A percentile compares a stretch with the other conserved stretches of the same genome.
These are phyloP conservation scores for Amblyjoppa fuscipennis DNA, from an alignment of 2,888 invertebrate species.

Conservation along the genomic window DNA sequence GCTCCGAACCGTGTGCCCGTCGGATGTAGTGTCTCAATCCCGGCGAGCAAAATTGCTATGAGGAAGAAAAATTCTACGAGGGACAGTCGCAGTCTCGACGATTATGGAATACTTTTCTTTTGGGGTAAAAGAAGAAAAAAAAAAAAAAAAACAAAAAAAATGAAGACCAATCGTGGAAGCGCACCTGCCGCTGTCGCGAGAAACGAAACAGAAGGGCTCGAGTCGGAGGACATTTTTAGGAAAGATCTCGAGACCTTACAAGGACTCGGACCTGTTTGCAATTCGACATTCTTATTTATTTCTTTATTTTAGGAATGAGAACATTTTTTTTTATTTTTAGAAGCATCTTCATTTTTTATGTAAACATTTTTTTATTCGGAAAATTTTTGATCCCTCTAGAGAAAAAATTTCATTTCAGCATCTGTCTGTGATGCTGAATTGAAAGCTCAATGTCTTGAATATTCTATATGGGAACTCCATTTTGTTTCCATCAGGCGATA, in stretches of 20 bases:
- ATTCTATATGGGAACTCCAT: no score
- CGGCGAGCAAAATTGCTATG: slow-evolving; percentile 61
- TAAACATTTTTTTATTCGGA: no score
- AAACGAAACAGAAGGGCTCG: background rate
- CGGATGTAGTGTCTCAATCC: slow-evolving; percentile 64
- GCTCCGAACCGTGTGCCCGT: slow-evolving; percentile 46
- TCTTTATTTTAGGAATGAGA: background rate
- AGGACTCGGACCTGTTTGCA: background rate
- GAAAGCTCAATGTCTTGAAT: no score
- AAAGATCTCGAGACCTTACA: background rate
- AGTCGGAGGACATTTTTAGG: background rate
- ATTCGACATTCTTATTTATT: background rate
- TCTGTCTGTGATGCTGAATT: no score
- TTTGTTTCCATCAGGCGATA: no score
- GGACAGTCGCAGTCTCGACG: background rate
- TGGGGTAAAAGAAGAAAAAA: background rate
- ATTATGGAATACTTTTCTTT: slow-evolving; percentile 33
- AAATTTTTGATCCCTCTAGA: no score
- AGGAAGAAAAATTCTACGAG: slow-evolving; percentile 54
- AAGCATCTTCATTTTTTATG: background rate
- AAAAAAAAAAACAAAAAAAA: background rate
- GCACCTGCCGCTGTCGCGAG: background rate
- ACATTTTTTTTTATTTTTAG: background rate
- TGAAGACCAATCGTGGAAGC: background rate
- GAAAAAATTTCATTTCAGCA: no score